These are phyloP conservation scores for Oncorhynchus tshawytscha DNA, from an alignment of 2,113 vertebrate species.

Conservation along the genomic window DNA sequence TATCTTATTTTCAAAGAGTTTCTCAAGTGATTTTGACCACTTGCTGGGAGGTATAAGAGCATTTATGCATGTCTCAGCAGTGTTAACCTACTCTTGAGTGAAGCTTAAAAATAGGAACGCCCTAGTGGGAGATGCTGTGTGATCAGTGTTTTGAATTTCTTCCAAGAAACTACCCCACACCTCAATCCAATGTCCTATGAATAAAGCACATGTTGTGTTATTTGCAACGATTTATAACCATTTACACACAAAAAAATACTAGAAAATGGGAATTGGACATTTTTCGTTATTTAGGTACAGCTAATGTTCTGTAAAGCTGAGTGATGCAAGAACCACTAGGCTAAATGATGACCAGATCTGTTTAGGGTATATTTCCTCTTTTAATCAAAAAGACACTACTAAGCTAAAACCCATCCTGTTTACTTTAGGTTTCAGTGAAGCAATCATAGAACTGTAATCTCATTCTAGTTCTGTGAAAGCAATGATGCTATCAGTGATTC, in stretches of 20 bases:
- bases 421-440: not conserved
- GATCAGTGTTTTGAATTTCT: not conserved
- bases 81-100: not conserved
- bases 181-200: not conserved
- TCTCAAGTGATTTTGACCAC: not conserved
- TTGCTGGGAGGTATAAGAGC: not conserved
- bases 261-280: too few species aligned
- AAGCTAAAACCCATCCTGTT: not conserved
- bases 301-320: not conserved
- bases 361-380: not conserved
- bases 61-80: not conserved
- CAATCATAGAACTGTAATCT: too few species aligned
- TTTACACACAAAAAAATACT: not conserved
- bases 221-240: not conserved
- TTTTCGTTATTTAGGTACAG: not conserved
- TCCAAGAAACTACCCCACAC: not conserved
- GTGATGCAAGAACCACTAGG: not conserved
- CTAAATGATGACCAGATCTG: not conserved
- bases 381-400: not conserved
- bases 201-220: not conserved
- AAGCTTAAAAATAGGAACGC: not conserved
- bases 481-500: not conserved
- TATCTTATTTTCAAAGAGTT: not conserved
- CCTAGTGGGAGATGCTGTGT: not conserved
- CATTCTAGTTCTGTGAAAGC: not conserved